phyloP scores from a whole-genome alignment of 2,888 invertebrate species.

The Autographa pulchrina region DNA sequence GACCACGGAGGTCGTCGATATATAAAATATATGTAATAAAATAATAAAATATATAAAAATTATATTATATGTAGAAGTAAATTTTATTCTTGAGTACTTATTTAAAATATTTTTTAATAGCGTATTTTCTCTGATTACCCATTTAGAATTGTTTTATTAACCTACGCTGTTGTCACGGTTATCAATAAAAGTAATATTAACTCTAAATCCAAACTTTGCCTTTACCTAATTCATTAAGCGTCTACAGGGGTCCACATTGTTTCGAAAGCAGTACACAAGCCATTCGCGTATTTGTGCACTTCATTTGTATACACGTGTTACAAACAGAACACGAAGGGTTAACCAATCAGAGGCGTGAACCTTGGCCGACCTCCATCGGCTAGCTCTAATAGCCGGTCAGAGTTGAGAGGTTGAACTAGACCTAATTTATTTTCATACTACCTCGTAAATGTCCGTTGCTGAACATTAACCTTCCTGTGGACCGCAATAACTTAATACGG shows the following conservation, averaged over 20 bases:
- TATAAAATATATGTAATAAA: no score
- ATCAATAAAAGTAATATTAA: neutral
- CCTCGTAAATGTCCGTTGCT: neutral
- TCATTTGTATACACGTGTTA: slow-evolving; percentile 2
- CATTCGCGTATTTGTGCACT: neutral
- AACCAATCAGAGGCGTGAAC: slow-evolving; percentile 2
- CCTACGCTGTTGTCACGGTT: no score
- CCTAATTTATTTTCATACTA: neutral
- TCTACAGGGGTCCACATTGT: neutral
- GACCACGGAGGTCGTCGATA: no score
- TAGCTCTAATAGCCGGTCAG: slow-evolving; percentile 22
- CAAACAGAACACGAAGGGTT: slow-evolving; percentile 1
- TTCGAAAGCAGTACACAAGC: neutral
- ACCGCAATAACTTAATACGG: slow-evolving; percentile 2
- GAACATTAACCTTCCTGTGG: neutral
- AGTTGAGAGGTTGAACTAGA: slow-evolving; percentile 14
- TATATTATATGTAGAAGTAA: no score
- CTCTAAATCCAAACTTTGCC: neutral
- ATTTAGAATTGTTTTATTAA: no score
- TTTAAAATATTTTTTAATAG: no score
- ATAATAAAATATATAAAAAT: no score
- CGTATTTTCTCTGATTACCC: no score
- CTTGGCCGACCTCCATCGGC: slow-evolving; percentile 36
- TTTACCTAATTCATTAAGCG: neutral
- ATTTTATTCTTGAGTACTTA: no score